Conservation (phyloP, 2,888 invertebrate species). For the Drosophila dives region DNA sequence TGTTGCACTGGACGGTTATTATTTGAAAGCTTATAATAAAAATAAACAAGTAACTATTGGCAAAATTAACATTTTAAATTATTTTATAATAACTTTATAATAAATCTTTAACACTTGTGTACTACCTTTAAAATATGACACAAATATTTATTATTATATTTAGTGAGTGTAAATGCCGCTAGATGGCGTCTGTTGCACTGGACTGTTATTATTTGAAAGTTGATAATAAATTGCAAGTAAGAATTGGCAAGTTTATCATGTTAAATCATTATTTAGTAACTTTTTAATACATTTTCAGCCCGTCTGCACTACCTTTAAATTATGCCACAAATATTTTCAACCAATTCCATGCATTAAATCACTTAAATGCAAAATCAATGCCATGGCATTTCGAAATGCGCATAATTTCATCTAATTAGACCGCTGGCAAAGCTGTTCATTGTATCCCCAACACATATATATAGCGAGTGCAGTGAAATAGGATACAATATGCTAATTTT, state of each 20-base stretch:
- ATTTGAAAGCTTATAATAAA: constrained; percentile 1
- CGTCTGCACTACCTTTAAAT: not conserved
- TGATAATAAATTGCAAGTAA: not conserved
- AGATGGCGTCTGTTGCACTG: not conserved
- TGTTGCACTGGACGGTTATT: not conserved
- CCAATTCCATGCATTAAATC: constrained; percentile 19
- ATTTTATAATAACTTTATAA: not conserved
- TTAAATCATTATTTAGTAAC: not conserved
- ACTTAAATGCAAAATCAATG: constrained; percentile 50
- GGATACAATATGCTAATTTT: constrained; percentile 41
- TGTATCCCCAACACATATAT: constrained; percentile 21
- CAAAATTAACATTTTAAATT: not conserved
- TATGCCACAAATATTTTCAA: not conserved
- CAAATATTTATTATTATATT: not conserved
- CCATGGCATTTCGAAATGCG: constrained; percentile 51
- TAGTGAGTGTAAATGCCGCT: not conserved
- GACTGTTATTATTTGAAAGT: constrained; percentile 12
- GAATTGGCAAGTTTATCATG: not conserved
- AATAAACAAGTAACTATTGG: not conserved
- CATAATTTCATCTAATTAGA: constrained; percentile 67
- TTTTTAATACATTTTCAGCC: not conserved
- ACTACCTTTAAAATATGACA: too few species aligned
- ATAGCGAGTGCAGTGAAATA: not conserved
- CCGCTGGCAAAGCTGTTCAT: constrained; percentile 64
- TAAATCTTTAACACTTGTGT: not conserved